Percentiles rank a stretch among this genome's conserved stretches.
These are phyloP conservation scores for Polia nebulosa DNA, from an alignment of 2,888 invertebrate genomes.

Conservation along the genomic window DNA sequence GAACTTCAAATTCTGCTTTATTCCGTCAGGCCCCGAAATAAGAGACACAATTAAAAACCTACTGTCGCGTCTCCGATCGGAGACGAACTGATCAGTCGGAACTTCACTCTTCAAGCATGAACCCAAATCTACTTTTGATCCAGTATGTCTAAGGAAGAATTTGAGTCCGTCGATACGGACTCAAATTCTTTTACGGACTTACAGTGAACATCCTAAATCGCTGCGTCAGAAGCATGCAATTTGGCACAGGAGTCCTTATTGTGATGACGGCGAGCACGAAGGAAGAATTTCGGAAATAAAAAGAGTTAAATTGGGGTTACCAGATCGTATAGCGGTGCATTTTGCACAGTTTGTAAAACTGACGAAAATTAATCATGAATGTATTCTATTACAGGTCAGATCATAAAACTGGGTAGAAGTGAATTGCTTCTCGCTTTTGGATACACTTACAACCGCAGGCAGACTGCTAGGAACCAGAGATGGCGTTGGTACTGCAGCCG, in stretches of 20 bases:
- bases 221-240: background rate
- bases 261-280: background rate
- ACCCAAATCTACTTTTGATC: background rate
- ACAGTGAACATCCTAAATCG: background rate
- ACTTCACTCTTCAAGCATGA: background rate
- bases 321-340: background rate
- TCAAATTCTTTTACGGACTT: background rate
- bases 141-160: background rate
- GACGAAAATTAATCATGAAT: background rate
- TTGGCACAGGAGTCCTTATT: background rate
- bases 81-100: too few relatives aligned
- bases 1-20: too few relatives aligned
- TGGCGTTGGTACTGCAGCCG: constrained; percentile 67
- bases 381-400: constrained; percentile 35
- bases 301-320: background rate
- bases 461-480: constrained; percentile 16
- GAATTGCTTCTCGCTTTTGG: constrained; percentile 37
- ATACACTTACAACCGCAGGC: constrained; percentile 50
- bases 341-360: background rate
- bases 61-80: too few relatives aligned
- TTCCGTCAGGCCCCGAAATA: too few relatives aligned
- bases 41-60: too few relatives aligned
- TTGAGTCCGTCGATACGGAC: too few relatives aligned
- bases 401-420: constrained; percentile 35
- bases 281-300: background rate